A percentile compares a stretch with the other conserved stretches of the same genome.
These are phyloP conservation scores for Lycaena phlaeas DNA, from an alignment of 2,888 invertebrate genomes.

Conservation along the genomic window DNA sequence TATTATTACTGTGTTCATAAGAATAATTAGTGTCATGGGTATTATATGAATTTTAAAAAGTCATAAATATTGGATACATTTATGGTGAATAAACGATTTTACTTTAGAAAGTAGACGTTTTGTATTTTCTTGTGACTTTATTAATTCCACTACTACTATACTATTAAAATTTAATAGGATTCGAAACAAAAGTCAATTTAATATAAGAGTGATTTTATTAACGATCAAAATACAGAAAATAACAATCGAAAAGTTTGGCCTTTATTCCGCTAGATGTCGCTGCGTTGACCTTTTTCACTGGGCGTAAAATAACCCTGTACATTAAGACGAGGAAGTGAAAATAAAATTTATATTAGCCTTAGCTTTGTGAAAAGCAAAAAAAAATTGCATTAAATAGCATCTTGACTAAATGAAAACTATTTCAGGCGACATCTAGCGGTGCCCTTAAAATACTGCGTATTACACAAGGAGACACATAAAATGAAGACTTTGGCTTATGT, in stretches of 20 bases:
- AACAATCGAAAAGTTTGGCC: slow-evolving; percentile 8
- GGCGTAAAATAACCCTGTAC: not conserved
- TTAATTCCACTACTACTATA: too few species aligned
- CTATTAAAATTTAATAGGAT: too few species aligned
- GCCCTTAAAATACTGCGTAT: not conserved
- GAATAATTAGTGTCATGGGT: too few species aligned
- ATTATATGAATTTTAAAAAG: too few species aligned
- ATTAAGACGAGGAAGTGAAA: not conserved
- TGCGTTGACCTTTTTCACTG: not conserved
- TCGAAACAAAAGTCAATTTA: slow-evolving; percentile 1
- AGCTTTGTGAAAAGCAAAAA: too few species aligned
- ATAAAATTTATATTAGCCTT: too few species aligned
- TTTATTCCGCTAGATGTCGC: slow-evolving; percentile 1
- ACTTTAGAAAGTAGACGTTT: too few species aligned
- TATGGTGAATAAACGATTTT: too few species aligned
- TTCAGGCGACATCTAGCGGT: slow-evolving; percentile 1
- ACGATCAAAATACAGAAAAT: slow-evolving; percentile 6
- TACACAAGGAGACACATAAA: not conserved
- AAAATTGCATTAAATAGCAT: too few species aligned
- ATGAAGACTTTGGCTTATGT: not conserved
- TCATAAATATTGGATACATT: too few species aligned
- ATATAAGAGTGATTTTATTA: slow-evolving; percentile 5
- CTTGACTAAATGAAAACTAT: not conserved
- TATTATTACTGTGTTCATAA: too few species aligned
- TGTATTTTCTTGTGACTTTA: too few species aligned